phyloP scores from a whole-genome alignment of 1,140 invertebrate genomes.

The Macrobrachium rosenbergii region DNA sequence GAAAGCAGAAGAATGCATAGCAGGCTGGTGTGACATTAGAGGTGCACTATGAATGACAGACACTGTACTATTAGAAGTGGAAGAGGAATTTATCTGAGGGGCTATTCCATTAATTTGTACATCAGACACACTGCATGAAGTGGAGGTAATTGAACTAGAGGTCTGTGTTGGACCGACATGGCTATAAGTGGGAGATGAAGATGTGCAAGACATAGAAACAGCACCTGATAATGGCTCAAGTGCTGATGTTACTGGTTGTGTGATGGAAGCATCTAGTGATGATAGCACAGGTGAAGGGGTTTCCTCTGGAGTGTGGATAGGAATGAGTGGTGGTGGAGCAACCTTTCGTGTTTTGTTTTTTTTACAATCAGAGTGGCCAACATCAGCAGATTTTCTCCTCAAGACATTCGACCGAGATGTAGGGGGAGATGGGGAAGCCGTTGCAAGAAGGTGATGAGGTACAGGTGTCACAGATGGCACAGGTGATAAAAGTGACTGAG shows the following conservation, averaged over 20 bases:
- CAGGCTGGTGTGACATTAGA: no score
- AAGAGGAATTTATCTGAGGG: no score
- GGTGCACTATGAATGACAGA: no score
- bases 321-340: slow-evolving; percentile 51
- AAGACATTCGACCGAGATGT: slow-evolving; percentile 29
- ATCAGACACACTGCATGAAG: no score
- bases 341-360: slow-evolving; percentile 54
- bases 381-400: slow-evolving; percentile 46
- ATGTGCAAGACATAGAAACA: no score
- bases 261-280: background rate
- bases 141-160: no score
- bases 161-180: no score
- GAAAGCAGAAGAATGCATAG: no score
- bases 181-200: no score
- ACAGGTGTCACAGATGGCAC: background rate
- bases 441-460: slow-evolving; percentile 6
- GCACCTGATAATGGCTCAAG: background rate
- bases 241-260: background rate
- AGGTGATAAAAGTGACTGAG: slow-evolving; percentile 28
- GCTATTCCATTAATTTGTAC: no score
- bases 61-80: no score
- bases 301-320: slow-evolving; percentile 40
- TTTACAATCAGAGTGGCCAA: slow-evolving; percentile 33
- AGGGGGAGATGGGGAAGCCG: slow-evolving; percentile 2
- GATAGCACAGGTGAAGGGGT: background rate